Conservation (phyloP, 2,888 invertebrate species). For the Conomelus anceps region DNA sequence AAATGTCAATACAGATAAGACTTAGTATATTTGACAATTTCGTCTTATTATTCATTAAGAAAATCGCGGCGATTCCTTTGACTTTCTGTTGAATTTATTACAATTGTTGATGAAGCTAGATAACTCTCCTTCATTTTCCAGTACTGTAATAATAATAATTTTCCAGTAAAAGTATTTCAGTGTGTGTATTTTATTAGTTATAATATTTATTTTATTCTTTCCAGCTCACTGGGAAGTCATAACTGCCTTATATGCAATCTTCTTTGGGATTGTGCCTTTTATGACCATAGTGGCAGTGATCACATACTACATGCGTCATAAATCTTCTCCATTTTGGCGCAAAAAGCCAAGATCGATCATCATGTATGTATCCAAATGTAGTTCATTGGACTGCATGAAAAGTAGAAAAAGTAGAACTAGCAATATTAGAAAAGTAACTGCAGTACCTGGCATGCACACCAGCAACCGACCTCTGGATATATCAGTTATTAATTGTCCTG, state of each 20-base stretch:
- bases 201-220: constrained; percentile 38
- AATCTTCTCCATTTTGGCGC: constrained; percentile 54
- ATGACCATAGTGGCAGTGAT: constrained; percentile 60
- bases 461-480: not conserved
- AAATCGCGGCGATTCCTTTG: no score
- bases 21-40: no score
- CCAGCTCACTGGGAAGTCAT: constrained; percentile 69
- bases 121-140: no score
- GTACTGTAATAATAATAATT: no score
- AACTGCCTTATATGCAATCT: constrained; percentile 77
- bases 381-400: not conserved
- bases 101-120: no score
- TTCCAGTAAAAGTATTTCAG: no score
- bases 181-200: not conserved
- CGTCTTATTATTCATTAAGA: no score
- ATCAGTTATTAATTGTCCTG: not conserved
- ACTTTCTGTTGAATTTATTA: no score
- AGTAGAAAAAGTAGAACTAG: not conserved
- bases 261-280: constrained; percentile 76
- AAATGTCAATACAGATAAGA: no score
- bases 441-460: not conserved
- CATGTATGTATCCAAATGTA: constrained; percentile 27
- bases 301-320: constrained; percentile 66
- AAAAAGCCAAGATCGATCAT: constrained; percentile 42
- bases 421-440: not conserved